Evolutionary conservation across 1,140 invertebrate genomes (phyloP), one percentile per base, ranked within the genome.

Genomic region (Luehdorfia chinensis): DNA sequence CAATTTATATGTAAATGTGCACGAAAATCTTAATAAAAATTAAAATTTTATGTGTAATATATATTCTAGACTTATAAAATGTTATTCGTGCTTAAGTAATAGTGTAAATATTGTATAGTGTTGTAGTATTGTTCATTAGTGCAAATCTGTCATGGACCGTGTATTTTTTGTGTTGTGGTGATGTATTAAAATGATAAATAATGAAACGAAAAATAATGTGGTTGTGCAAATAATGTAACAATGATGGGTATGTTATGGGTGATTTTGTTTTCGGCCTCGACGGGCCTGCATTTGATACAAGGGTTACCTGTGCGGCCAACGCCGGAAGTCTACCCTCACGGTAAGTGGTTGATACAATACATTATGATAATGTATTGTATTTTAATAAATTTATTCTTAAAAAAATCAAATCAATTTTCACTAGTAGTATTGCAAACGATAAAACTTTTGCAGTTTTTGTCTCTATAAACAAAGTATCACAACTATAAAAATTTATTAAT

Each of bases 1-100:
- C 81, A 84, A 86, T 85, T 81, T 84, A 75, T 67, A 76, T 78
- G 74, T 84, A 84, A 84, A 81, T 81, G 75, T 78, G 69, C 59
- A 69, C 60, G 50, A 78, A 80, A 84, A 70, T 70, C 67, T 60
- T 52, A 66, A 62, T 54, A 47, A 74, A 62, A 68, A 66, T 56
- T 59, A 73, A 66, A 62, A 68, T 75, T 72, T 66, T 69, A 67
- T 55, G 60, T 67, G 60, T 58, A 74, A 67, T 51, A 72, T 73
- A 55, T 75, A 66, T 46, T 66, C 48, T 31, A 55, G 50, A 72
- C 50, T 47, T 52, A 50, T 44, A 66, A 61, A 64, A 76, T 83
- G 76, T 55, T 75, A 45, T 48, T 65, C 65, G 57, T 66, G 56
- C 39, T 30, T 52, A 64, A 57, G 70, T 68, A 67, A 41, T 61